A percentile compares a stretch with the other conserved stretches of the same genome.
Conservation (phyloP, 2,888 invertebrate genomes). For the Leucophenga maculata region DNA sequence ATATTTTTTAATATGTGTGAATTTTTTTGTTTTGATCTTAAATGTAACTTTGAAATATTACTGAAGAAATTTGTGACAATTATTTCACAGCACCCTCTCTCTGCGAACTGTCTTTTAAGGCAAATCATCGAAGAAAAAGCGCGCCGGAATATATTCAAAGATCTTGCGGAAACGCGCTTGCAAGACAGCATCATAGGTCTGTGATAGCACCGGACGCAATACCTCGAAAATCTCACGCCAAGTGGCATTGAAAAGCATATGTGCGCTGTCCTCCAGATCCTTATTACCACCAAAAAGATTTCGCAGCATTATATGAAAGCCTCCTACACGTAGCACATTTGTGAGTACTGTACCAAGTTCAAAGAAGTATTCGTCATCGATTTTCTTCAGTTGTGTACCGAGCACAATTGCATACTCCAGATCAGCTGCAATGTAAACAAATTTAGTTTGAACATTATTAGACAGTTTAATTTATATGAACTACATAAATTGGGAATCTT, state of each 20-base stretch:
- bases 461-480: background rate
- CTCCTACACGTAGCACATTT: constrained; percentile 76
- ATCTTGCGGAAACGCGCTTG: constrained; percentile 77
- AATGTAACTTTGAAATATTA: no score
- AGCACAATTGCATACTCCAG: constrained; percentile 42
- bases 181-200: constrained; percentile 79
- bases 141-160: constrained; percentile 79
- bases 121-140: constrained; percentile 78
- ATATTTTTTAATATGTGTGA: background rate
- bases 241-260: constrained; percentile 79
- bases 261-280: constrained; percentile 77
- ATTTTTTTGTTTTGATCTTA: background rate
- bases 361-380: constrained; percentile 72
- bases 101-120: constrained; percentile 33
- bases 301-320: constrained; percentile 77
- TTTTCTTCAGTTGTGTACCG: constrained; percentile 36
- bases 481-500: background rate
- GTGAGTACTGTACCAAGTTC: constrained; percentile 78
- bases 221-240: constrained; percentile 81
- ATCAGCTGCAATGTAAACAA: constrained; percentile 37
- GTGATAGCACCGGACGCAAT: constrained; percentile 77
- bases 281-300: constrained; percentile 75
- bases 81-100: no score
- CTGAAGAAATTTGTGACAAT: no score
- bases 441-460: background rate